Conservation (phyloP, 2,797 vertebrate genomes). For the Natrix natrix region DNA sequence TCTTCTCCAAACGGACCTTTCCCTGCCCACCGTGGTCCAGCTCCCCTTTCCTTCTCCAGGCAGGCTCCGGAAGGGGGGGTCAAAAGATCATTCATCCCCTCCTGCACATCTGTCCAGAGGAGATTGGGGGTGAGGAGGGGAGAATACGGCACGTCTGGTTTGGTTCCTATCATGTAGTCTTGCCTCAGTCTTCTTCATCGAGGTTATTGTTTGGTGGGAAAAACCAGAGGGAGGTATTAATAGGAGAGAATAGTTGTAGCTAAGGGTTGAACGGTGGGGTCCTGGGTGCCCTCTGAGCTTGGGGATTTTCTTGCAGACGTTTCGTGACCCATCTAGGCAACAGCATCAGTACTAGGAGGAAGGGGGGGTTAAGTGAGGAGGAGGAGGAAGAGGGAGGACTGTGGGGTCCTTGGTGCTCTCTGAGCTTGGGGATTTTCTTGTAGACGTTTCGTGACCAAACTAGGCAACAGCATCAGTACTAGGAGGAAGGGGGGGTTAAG, state of each 20-base stretch:
- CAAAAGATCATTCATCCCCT: background rate
- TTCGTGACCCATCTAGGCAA: no score
- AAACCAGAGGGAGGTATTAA: background rate
- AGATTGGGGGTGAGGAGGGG: background rate
- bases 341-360: no score
- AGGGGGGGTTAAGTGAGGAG: no score
- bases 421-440: no score
- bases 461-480: no score
- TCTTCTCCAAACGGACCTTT: background rate
- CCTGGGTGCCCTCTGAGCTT: no score
- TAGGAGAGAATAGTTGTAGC: background rate
- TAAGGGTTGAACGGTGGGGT: background rate
- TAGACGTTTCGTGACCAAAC: no score
- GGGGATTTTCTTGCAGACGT: no score
- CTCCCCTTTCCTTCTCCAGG: background rate
- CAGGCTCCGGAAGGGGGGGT: no score
- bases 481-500: no score
- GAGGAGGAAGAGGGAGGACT: no score
- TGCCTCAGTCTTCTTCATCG: background rate
- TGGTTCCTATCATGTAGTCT: background rate
- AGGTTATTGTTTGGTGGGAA: background rate
- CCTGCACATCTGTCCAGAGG: background rate
- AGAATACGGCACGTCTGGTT: background rate
- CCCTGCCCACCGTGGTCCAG: rapidly evolving
- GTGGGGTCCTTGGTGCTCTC: no score